These are phyloP conservation scores for Polyommatus icarus DNA, from an alignment of 2,888 invertebrate genomes.

Conservation along the genomic window DNA sequence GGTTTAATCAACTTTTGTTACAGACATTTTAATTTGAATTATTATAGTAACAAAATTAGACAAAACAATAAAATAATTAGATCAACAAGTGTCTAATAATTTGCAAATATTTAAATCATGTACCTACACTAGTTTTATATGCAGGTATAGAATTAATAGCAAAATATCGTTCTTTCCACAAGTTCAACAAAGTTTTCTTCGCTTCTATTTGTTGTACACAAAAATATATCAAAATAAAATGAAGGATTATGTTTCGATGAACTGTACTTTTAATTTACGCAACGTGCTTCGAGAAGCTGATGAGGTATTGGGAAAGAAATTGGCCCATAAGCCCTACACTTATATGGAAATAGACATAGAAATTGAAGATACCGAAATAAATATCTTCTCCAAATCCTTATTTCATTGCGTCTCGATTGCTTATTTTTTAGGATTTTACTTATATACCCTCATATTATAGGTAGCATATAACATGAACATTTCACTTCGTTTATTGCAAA, in stretches of 20 bases:
- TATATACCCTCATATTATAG: not conserved
- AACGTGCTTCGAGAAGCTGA: constrained; percentile 28
- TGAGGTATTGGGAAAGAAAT: constrained; percentile 33
- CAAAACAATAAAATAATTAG: too few species aligned
- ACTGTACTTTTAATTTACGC: constrained; percentile 20
- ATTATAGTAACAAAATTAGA: too few species aligned
- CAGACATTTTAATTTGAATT: too few species aligned
- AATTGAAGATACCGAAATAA: not conserved
- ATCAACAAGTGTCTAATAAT: too few species aligned
- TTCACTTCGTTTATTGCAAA: too few species aligned
- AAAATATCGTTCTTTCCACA: not conserved
- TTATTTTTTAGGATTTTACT: not conserved
- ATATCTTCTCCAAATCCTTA: constrained; percentile 12
- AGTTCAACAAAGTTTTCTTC: not conserved
- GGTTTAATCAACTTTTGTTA: too few species aligned
- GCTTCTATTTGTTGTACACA: not conserved
- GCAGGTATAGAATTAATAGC: not conserved
- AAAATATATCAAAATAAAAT: constrained; percentile 19
- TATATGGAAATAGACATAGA: not conserved
- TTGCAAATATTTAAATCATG: too few species aligned
- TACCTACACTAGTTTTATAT: too few species aligned
- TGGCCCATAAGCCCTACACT: constrained; percentile 28
- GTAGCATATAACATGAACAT: too few species aligned
- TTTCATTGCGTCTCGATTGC: not conserved
- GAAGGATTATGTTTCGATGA: constrained; percentile 21